Percentiles rank a stretch among this genome's conserved stretches.
Evolutionary conservation across 2,888 invertebrate species (phyloP).

Genomic region (Melanotus villosus): DNA sequence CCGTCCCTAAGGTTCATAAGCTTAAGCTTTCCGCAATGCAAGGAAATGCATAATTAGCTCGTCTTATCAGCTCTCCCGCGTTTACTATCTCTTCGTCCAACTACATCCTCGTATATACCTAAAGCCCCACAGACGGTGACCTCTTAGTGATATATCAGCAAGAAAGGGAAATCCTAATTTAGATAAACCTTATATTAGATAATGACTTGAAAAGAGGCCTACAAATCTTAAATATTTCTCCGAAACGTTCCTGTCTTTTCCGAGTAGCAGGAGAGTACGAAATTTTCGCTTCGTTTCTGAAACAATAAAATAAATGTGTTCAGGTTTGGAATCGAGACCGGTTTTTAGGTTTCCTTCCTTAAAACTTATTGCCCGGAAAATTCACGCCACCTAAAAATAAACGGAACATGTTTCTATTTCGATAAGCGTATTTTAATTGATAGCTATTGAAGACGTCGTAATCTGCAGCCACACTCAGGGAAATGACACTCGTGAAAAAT

Average conservation of each 20-base stretch:
- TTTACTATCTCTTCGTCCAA: constrained; percentile 20
- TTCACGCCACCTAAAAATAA: not conserved
- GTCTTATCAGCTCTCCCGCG: constrained; percentile 14
- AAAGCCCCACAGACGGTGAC: not conserved
- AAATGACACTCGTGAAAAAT: not conserved
- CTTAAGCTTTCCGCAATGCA: constrained; percentile 21
- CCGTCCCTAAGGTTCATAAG: constrained; percentile 26
- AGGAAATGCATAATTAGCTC: constrained; percentile 37
- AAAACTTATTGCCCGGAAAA: too few species aligned
- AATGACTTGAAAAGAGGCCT: too few species aligned
- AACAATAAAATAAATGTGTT: too few species aligned
- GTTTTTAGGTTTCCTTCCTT: too few species aligned
- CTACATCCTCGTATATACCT: constrained; percentile 15
- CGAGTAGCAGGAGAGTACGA: too few species aligned
- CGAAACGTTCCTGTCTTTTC: too few species aligned
- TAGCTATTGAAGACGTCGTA: not conserved
- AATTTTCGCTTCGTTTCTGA: too few species aligned
- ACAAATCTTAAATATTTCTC: too few species aligned
- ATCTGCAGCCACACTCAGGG: not conserved
- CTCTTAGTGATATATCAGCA: too few species aligned
- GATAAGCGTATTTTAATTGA: not conserved
- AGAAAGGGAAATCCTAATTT: too few species aligned
- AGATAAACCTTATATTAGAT: too few species aligned
- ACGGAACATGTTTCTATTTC: not conserved
- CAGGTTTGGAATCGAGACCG: too few species aligned